Conservation (phyloP, 2,797 vertebrate genomes). For the Muraenolepis orangiensis region DNA sequence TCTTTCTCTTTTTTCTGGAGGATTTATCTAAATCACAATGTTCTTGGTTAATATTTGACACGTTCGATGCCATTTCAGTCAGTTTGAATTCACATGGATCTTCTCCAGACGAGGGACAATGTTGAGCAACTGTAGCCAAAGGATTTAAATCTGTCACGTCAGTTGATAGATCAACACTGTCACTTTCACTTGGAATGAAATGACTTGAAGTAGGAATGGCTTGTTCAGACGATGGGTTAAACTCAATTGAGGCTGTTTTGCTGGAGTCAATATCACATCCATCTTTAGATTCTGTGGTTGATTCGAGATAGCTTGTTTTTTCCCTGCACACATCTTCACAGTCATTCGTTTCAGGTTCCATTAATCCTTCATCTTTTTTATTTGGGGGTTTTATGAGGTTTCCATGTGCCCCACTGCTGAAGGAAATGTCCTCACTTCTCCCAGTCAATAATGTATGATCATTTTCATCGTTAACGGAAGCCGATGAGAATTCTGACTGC, state of each 20-base stretch:
- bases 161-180: neutral
- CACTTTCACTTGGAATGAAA: neutral
- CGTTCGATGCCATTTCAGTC: neutral
- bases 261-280: neutral
- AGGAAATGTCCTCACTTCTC: conserved; percentile 23
- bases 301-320: neutral
- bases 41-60: conserved; percentile 1
- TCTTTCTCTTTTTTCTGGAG: conserved; percentile 55
- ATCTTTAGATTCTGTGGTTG: neutral
- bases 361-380: neutral
- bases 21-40: conserved; percentile 20
- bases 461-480: neutral
- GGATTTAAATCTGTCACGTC: neutral
- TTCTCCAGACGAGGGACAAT: neutral
- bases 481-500: neutral
- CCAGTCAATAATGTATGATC: conserved; percentile 4
- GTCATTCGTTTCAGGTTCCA: neutral
- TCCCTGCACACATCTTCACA: neutral
- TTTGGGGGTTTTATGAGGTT: neutral
- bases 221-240: neutral
- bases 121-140: neutral
- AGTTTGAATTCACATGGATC: neutral
- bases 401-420: conserved; percentile 11
- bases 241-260: neutral
- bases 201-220: neutral